Evolutionary conservation across 2,888 invertebrate genomes (phyloP).

Genomic region (Orthosia gothica): DNA sequence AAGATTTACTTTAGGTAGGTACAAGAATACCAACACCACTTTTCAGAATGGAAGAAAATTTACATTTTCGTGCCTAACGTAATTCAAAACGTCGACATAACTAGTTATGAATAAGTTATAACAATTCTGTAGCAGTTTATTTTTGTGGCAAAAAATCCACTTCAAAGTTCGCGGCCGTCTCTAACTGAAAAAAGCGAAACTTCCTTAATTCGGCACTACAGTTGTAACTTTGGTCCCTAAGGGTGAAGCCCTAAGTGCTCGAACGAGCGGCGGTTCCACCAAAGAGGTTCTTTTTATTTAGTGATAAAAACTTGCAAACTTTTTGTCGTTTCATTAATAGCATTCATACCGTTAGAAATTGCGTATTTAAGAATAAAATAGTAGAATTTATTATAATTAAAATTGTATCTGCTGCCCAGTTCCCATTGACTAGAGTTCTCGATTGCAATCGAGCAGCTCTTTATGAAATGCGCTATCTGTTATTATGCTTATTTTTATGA

Average conservation of each 20-base stretch:
- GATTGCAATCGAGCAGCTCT: no score
- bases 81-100: constrained; percentile 36
- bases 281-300: constrained; percentile 49
- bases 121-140: constrained; percentile 25
- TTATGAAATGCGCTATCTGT: no score
- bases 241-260: constrained; percentile 58
- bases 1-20: neutral
- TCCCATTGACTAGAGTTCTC: no score
- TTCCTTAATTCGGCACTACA: constrained; percentile 55
- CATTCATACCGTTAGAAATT: neutral
- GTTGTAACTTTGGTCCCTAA: constrained; percentile 55
- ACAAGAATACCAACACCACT: neutral
- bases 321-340: constrained; percentile 29
- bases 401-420: neutral
- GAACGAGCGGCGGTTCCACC: constrained; percentile 36
- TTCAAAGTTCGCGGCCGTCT: constrained; percentile 47
- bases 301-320: constrained; percentile 44
- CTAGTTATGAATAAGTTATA: constrained; percentile 44
- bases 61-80: neutral
- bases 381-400: neutral
- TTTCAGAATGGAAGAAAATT: neutral
- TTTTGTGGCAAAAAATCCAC: constrained; percentile 40
- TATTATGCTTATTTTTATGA: no score
- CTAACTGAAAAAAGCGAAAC: constrained; percentile 53
- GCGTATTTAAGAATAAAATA: neutral